Percentiles rank a stretch among this genome's conserved stretches.
Conservation (phyloP, 2,113 vertebrate genomes). For the Gambusia holbrooki region DNA sequence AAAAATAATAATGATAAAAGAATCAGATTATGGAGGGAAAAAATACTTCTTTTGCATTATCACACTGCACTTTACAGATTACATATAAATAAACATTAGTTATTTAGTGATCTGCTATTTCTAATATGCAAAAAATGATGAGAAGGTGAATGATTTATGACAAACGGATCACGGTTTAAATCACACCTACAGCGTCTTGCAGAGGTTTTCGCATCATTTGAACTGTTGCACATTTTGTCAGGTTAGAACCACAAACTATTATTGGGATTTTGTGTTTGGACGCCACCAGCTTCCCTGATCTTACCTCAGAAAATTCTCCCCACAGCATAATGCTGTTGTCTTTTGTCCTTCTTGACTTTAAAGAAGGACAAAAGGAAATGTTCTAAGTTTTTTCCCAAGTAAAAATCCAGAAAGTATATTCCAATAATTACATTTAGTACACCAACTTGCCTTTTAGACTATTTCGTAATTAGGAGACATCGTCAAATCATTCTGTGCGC, state of each 20-base stretch:
- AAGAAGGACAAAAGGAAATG: not conserved
- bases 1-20: not conserved
- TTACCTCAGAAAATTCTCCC: not conserved
- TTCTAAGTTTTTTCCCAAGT: not conserved
- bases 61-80: not conserved
- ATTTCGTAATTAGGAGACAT: too few relatives aligned
- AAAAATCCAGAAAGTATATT: too few relatives aligned
- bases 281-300: not conserved
- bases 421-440: too few relatives aligned
- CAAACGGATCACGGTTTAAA: slow-evolving; percentile 12
- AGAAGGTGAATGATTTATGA: not conserved
- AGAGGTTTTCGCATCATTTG: not conserved
- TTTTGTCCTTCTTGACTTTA: too few relatives aligned
- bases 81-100: not conserved
- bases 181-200: not conserved
- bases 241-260: not conserved
- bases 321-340: too few relatives aligned
- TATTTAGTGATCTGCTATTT: slow-evolving; percentile 1
- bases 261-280: not conserved
- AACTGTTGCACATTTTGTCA: not conserved
- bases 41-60: not conserved
- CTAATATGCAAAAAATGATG: slow-evolving; percentile 29
- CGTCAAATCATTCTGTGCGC: too few relatives aligned
- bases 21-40: not conserved
- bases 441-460: too few relatives aligned